phyloP scores from a whole-genome alignment of 2,113 vertebrate genomes.

The Mellivora capensis region DNA sequence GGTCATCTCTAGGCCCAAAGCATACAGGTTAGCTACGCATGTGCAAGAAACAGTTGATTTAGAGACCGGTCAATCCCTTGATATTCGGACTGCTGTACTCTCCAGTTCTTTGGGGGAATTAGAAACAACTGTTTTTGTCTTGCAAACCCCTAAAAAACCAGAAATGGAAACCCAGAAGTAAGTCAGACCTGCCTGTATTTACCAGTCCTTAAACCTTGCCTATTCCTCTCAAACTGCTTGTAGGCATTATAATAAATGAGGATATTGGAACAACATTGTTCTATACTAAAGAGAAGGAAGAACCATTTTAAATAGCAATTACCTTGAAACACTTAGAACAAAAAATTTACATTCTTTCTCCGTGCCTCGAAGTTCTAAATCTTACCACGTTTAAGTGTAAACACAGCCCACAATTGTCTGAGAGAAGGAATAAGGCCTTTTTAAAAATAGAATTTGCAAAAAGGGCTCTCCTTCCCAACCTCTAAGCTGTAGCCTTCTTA shows the following conservation, averaged over 20 bases:
- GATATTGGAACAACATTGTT: not conserved
- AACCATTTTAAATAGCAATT: not conserved
- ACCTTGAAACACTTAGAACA: not conserved
- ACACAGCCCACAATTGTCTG: not conserved
- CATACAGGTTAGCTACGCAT: not conserved
- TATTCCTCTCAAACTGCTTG: not conserved
- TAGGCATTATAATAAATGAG: not conserved
- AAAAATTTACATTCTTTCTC: not conserved
- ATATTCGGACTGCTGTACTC: not conserved
- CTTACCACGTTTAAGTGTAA: not conserved
- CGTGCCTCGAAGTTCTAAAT: not conserved
- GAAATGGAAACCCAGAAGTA: not conserved
- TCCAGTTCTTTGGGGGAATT: not conserved
- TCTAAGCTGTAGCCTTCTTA: not conserved
- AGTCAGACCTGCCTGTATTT: not conserved
- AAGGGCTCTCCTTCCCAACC: not conserved
- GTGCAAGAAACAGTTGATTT: not conserved
- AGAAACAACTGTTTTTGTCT: not conserved
- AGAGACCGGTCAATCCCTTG: not conserved
- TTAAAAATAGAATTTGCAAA: not conserved
- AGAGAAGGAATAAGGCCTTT: not conserved
- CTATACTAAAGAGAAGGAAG: not conserved
- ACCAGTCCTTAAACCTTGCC: not conserved
- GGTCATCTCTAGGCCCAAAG: not conserved
- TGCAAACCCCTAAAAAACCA: not conserved